phyloP scores from a whole-genome alignment of 2,888 invertebrate species.

The Falcaria lacertinaria region DNA sequence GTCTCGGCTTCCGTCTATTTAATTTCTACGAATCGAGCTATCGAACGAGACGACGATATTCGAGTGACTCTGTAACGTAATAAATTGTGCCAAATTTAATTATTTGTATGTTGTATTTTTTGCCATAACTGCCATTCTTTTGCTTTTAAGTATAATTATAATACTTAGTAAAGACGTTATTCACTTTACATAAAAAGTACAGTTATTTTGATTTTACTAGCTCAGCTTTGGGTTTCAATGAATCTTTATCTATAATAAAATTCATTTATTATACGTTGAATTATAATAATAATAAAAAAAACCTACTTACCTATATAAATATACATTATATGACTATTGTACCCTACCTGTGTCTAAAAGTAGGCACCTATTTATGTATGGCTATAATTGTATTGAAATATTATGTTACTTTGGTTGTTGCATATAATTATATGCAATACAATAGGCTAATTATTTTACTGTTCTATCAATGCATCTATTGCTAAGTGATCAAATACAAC shows the following conservation, averaged over 20 bases:
- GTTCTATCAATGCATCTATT: conserved; percentile 34
- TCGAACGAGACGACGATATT: neutral
- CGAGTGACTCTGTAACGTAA: neutral
- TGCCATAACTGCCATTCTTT: neutral
- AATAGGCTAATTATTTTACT: conserved; percentile 10
- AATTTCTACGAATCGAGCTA: neutral
- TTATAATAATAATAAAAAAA: too few relatives aligned
- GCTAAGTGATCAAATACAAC: conserved; percentile 50
- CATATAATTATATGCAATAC: too few relatives aligned
- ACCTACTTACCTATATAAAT: too few relatives aligned
- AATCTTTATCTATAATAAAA: too few relatives aligned
- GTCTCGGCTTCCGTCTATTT: conserved; percentile 14
- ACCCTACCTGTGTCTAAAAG: neutral
- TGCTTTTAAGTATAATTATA: too few relatives aligned
- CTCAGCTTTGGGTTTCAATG: too few relatives aligned
- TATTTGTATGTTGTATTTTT: neutral
- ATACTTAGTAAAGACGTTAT: neutral
- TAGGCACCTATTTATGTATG: neutral
- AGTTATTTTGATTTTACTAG: too few relatives aligned
- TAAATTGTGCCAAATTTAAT: conserved; percentile 5
- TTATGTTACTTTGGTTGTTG: neutral
- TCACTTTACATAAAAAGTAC: neutral
- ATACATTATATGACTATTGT: neutral
- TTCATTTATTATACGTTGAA: too few relatives aligned
- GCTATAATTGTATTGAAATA: neutral